Percentiles rank a stretch among this genome's conserved stretches.
Conservation (phyloP, 2,888 invertebrate species). For the Crocallis elinguaria region DNA sequence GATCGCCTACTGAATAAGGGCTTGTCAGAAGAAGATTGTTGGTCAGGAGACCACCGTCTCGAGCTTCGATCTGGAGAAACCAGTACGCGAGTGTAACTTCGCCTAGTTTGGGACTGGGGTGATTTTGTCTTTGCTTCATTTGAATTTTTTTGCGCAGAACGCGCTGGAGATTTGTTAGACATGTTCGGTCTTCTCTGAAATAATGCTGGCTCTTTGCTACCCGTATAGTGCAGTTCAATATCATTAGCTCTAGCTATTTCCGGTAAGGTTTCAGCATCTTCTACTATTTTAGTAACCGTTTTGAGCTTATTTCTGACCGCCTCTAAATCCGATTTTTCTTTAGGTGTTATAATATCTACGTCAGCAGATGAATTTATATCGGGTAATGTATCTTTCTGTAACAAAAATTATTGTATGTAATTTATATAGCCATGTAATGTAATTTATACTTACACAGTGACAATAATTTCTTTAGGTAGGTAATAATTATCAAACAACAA, state of each 20-base stretch:
- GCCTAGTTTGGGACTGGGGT: slow-evolving; percentile 33
- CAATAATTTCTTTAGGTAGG: neutral
- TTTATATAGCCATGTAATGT: neutral
- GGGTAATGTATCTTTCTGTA: slow-evolving; percentile 63
- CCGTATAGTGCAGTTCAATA: slow-evolving; percentile 61
- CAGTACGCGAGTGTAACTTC: slow-evolving; percentile 70
- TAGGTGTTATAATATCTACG: slow-evolving; percentile 39
- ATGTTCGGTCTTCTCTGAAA: slow-evolving; percentile 73
- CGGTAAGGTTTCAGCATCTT: slow-evolving; percentile 61
- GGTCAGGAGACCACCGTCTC: slow-evolving; percentile 44
- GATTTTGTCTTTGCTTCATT: slow-evolving; percentile 24
- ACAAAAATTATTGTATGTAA: neutral
- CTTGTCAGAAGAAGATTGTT: slow-evolving; percentile 43
- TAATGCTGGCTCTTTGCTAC: slow-evolving; percentile 73
- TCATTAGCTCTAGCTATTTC: slow-evolving; percentile 70
- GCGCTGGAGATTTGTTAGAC: slow-evolving; percentile 36
- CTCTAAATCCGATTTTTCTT: slow-evolving; percentile 56
- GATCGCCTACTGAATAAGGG: slow-evolving; percentile 64
- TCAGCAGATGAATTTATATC: slow-evolving; percentile 35
- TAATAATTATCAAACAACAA: neutral
- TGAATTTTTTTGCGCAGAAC: slow-evolving; percentile 24
- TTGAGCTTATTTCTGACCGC: slow-evolving; percentile 68
- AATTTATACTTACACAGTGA: neutral
- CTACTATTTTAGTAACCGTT: slow-evolving; percentile 52
- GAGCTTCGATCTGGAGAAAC: slow-evolving; percentile 64